Base-by-base conservation (phyloP, 2,797 vertebrate species). In the Myotis myotis region DNA sequence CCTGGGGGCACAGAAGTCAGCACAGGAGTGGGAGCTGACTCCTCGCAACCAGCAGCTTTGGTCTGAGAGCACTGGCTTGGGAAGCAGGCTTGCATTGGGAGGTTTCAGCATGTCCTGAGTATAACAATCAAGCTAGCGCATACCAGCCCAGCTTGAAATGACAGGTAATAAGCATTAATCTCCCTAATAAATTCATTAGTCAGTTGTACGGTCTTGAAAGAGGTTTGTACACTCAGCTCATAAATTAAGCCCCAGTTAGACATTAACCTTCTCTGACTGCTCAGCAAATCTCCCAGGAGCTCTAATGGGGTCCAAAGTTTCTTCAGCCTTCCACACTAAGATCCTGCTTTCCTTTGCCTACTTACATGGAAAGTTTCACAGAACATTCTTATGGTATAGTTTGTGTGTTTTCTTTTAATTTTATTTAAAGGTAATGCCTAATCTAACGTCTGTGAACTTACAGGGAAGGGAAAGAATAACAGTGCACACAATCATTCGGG, bases 141-240 rank as follows among this genome's bases (percentile, higher is more conserved):
- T 84, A 96, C 95, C 94, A 96, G 89, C 38, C 95, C 91, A 91
- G 84, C 89, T 88, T 94, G 62, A 89, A 96, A 96, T 85, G 90
- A 95, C 41, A 96, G 95, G 96, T 97, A 98, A 98, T 96, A 96
- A 88, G 86, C 95, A 96, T 97, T 98, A 98, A 98, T 98, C 97
- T 98, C 89, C 49, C 72, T 96, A 97, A 96, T 96, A 97, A 98
- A 97, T 87, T 97, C 95, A 98, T 98, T 98, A 98, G 96, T 98
- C 97, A 98, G 95, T 86, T 68, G 10, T 51, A 72, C 6, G 71
- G 89, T 49, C 16, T 96, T 97, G 71, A 87, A 93, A 94, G 95
- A 87, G 89, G 47, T 95, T 97, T 92, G 76, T 92, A 75, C 60
- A 94, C 91, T 95, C 94, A 96, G 81, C 94, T 89, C 87, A 87